phyloP scores from a whole-genome alignment of 2,113 vertebrate species.

The Panurus biarmicus region DNA sequence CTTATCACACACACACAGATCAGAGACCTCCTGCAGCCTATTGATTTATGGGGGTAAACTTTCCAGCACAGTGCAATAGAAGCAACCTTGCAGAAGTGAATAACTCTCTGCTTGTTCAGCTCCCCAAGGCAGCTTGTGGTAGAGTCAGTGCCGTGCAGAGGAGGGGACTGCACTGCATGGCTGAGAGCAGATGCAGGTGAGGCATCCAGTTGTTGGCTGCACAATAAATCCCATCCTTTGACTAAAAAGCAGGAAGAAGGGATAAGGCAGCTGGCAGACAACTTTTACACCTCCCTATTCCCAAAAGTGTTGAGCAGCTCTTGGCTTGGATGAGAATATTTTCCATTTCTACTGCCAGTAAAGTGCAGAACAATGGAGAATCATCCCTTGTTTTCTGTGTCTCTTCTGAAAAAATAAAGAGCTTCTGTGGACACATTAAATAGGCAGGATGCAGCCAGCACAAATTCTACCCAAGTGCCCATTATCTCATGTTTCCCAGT shows the following conservation, averaged over 20 bases:
- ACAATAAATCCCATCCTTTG: background rate
- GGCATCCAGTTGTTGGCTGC: background rate
- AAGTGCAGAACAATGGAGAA: background rate
- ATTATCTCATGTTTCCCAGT: background rate
- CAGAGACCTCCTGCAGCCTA: background rate
- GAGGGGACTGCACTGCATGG: background rate
- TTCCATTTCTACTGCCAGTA: slow-evolving; percentile 13
- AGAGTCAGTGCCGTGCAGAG: rapidly evolving
- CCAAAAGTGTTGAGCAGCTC: background rate
- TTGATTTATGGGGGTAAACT: background rate
- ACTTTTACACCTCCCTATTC: background rate
- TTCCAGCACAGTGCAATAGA: background rate
- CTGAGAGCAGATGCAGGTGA: background rate
- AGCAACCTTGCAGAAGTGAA: background rate
- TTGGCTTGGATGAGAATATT: background rate
- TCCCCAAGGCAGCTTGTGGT: background rate
- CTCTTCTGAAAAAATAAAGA: background rate
- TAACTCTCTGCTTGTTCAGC: background rate
- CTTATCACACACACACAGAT: background rate
- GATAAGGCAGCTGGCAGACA: background rate
- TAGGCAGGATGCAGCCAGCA: background rate
- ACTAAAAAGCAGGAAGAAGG: background rate
- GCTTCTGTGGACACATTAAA: slow-evolving; percentile 1
- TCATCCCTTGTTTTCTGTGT: background rate
- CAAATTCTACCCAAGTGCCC: background rate